Percentiles rank a stretch among this genome's conserved stretches.
Conservation (phyloP, 2,113 vertebrate genomes). For the Plecturocebus donacophilus region DNA sequence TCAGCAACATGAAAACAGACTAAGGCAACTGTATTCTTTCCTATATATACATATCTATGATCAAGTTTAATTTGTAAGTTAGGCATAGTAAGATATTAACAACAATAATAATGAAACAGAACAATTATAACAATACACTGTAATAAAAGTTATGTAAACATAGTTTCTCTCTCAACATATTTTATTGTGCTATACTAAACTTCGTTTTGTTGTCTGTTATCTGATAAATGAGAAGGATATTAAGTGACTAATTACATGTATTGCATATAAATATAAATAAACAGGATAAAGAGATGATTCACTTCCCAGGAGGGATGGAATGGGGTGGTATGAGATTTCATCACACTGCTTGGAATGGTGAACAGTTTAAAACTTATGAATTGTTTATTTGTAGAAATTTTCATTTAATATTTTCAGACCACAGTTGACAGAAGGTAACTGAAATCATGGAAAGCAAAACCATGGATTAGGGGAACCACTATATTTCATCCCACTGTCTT, state of each 20-base stretch:
- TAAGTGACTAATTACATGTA: not conserved
- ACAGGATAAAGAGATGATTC: not conserved
- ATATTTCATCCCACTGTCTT: not conserved
- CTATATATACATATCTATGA: not conserved
- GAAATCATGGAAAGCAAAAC: not conserved
- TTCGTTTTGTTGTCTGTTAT: not conserved
- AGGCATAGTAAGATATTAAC: not conserved
- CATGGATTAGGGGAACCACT: not conserved
- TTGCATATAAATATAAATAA: not conserved
- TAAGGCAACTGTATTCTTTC: not conserved
- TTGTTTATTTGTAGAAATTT: not conserved
- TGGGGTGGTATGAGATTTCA: not conserved
- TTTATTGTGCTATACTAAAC: not conserved
- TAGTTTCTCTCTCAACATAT: not conserved
- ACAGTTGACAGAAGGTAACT: not conserved
- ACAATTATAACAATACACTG: not conserved
- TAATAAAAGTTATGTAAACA: not conserved
- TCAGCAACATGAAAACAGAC: too few species aligned
- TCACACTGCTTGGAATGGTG: not conserved
- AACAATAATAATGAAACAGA: not conserved
- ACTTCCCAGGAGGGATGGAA: not conserved
- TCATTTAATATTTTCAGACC: not conserved
- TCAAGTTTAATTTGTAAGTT: not conserved
- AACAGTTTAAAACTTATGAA: not conserved
- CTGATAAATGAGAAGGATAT: not conserved